Evolutionary conservation across 1,140 invertebrate species (phyloP), one percentile per base, ranked within the genome.

Genomic region (Diuraphis noxia): DNA sequence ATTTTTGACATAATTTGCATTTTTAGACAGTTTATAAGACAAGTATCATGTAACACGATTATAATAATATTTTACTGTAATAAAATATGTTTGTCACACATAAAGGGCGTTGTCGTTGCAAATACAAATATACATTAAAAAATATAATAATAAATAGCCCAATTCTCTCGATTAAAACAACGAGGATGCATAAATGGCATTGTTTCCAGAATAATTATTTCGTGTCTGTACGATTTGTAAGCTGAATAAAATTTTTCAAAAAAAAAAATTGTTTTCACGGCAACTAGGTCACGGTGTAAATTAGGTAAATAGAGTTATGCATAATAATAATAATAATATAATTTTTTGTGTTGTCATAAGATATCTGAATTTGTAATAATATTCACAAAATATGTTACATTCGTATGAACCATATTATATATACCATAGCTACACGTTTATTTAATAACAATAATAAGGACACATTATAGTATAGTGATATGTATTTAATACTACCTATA

Each of bases 51-150:
- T 87, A 87, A 87, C 85, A 56, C n/a, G 85, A 87, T 87, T 87
- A 87, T 87, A 87, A 87, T 87, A 87, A 87, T 87, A 87, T 87
- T 87, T 38, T 56, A 36, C 85, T 87, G 49, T 56, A 56, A 87
- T 38, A 56, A 38, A 87, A 87, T 87, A 87, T 52, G 49, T 86
- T 86, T 86, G 43, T 46, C 43, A 86, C 46, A n/a, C 9, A 30
- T 49, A 56, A 87, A 56, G 46, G 46, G 46, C 85, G 46, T 56
- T 52, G 30, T 56, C 85, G 34, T 56, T 21, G 4, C 34, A 19
- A 34, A 43, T 49, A 36, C 19, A 30, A 7, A 40, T 87, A 56
- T 17, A 86, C 84, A 34, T 86, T 36, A 72, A n/a, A 72, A 72
- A 85, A 84, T 34, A 85, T 21, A 46, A 49, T 86, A 86, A 86